These are phyloP conservation scores for Neotoxoptera formosana DNA, from an alignment of 1,140 invertebrate species.

Conservation along the genomic window DNA sequence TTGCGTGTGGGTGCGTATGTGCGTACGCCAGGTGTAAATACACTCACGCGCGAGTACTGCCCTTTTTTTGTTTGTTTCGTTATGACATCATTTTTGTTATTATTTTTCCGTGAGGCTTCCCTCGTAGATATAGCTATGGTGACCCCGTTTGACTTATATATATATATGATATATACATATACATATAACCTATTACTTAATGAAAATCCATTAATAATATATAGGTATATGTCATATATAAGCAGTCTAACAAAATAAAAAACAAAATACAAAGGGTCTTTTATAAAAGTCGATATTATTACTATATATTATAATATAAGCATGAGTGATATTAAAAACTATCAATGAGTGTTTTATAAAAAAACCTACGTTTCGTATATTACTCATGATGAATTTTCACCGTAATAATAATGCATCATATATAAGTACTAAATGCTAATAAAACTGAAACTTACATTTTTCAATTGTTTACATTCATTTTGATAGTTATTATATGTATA, in stretches of 20 bases:
- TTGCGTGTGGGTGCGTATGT: neutral
- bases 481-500: neutral
- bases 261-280: neutral
- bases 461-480: neutral
- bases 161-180: neutral
- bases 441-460: neutral
- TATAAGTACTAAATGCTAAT: neutral
- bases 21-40: slow-evolving; percentile 35
- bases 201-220: slow-evolving; percentile 30
- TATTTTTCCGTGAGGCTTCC: slow-evolving; percentile 19
- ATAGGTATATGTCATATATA: neutral
- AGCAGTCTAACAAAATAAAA: neutral
- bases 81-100: slow-evolving; percentile 36
- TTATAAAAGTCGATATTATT: neutral
- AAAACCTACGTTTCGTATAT: neutral
- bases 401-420: neutral
- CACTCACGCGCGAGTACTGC: neutral
- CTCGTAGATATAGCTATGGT: neutral
- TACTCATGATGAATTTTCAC: neutral
- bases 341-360: neutral
- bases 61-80: slow-evolving; percentile 3
- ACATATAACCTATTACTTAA: slow-evolving; percentile 8
- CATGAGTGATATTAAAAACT: neutral
- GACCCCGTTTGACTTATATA: neutral
- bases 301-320: neutral